A percentile compares a stretch with the other conserved stretches of the same genome.
Conservation (phyloP, 2,888 invertebrate genomes). For the Andrena dorsata region DNA sequence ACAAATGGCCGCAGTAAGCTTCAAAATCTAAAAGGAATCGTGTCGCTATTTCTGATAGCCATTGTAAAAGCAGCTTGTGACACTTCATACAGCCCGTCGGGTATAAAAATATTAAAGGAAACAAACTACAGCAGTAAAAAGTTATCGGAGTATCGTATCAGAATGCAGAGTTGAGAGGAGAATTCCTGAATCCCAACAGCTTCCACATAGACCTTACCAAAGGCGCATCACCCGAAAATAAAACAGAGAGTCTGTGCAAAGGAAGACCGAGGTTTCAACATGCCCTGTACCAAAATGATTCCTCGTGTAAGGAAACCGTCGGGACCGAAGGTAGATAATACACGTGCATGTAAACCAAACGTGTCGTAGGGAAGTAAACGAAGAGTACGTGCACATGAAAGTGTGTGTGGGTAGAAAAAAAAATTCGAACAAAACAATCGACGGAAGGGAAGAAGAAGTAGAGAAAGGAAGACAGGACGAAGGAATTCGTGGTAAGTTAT, state of each 20-base stretch:
- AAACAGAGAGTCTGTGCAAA: constrained; percentile 43
- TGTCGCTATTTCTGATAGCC: background rate
- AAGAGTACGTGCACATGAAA: constrained; percentile 44
- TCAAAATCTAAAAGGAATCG: background rate
- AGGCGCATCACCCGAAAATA: constrained; percentile 11
- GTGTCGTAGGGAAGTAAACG: constrained; percentile 36
- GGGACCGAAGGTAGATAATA: constrained; percentile 41
- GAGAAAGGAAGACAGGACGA: background rate
- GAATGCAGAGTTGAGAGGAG: constrained; percentile 31
- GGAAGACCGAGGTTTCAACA: constrained; percentile 41
- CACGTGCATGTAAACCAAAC: constrained; percentile 48
- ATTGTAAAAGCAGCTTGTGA: background rate
- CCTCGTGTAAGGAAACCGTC: constrained; percentile 39
- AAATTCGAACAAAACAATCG: constrained; percentile 19
- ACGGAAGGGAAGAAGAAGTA: background rate
- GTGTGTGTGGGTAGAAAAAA: constrained; percentile 8
- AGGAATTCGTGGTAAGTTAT: background rate
- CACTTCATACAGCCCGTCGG: background rate
- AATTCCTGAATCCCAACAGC: constrained; percentile 33
- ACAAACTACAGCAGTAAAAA: constrained; percentile 8
- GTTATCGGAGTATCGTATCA: constrained; percentile 11
- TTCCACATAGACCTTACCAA: constrained; percentile 42
- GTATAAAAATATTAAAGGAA: background rate
- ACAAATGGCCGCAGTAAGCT: background rate
- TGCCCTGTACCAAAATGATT: constrained; percentile 50